Percentiles rank a stretch among this genome's conserved stretches.
Evolutionary conservation across 2,797 vertebrate species (phyloP).

Genomic region (Saxicola maurus): DNA sequence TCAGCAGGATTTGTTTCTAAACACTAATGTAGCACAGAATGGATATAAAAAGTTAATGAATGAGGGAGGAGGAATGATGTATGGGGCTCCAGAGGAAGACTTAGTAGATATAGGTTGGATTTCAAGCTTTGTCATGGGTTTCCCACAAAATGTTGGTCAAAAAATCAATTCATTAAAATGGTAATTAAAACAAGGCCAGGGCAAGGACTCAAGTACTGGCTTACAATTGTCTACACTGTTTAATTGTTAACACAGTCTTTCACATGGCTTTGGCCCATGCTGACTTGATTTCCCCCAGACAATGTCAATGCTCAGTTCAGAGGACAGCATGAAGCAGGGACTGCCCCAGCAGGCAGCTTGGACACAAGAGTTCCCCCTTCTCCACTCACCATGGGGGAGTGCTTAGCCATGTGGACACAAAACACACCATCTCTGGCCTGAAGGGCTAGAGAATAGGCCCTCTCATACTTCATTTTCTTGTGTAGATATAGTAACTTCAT

Average conservation of each 20-base stretch:
- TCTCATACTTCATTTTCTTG: neutral
- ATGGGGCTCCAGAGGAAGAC: neutral
- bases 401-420: conserved; percentile 3
- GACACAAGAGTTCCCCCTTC: neutral
- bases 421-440: neutral
- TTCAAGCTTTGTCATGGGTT: neutral
- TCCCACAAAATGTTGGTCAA: conserved; percentile 12
- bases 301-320: conserved; percentile 5
- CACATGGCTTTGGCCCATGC: neutral
- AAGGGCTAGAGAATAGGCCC: neutral
- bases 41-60: neutral
- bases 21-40: neutral
- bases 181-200: conserved; percentile 49
- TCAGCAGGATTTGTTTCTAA: neutral
- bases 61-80: neutral
- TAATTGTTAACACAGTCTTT: conserved; percentile 29
- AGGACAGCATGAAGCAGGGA: neutral
- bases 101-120: conserved; percentile 16
- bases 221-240: neutral
- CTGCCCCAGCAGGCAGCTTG: neutral
- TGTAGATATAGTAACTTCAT: neutral
- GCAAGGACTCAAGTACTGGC: neutral
- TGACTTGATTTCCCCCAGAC: conserved; percentile 15
- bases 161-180: neutral
- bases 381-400: neutral